Evolutionary conservation across 2,113 vertebrate species (phyloP).

Genomic region (Leucoraja erinaceus): DNA sequence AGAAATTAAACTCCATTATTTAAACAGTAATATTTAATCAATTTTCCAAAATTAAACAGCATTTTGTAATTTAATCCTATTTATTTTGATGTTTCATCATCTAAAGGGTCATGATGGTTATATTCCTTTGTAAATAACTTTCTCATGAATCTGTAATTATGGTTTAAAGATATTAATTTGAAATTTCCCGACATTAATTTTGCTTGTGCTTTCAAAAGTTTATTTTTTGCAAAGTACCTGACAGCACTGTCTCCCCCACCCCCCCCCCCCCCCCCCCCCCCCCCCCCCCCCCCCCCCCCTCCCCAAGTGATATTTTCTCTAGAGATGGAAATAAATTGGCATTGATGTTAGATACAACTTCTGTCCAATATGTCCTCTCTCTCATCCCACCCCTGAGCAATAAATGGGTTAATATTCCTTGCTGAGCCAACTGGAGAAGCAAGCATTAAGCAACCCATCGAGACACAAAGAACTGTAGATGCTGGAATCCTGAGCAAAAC

Average conservation of each 20-base stretch:
- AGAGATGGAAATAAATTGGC: not conserved
- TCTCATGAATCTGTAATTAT: not conserved
- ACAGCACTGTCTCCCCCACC: not conserved
- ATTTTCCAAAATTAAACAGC: not conserved
- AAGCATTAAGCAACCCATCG: not conserved
- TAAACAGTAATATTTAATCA: not conserved
- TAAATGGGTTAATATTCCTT: not conserved
- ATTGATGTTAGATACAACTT: not conserved
- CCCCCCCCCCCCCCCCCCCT: not conserved
- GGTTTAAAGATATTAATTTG: not conserved
- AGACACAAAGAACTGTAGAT: no score
- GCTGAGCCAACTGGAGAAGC: not conserved
- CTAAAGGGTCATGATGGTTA: not conserved
- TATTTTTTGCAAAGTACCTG: not conserved
- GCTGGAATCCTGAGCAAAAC: no score
- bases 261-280: not conserved
- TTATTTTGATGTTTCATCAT: not conserved
- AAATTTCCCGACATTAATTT: not conserved
- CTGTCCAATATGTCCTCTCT: not conserved
- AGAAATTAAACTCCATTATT: not conserved
- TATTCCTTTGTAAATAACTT: not conserved
- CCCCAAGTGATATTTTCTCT: not conserved
- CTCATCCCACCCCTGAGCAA: not conserved
- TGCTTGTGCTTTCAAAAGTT: not conserved
- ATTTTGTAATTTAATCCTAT: not conserved